phyloP scores from a whole-genome alignment of 2,113 vertebrate species.

The Passer montanus region DNA sequence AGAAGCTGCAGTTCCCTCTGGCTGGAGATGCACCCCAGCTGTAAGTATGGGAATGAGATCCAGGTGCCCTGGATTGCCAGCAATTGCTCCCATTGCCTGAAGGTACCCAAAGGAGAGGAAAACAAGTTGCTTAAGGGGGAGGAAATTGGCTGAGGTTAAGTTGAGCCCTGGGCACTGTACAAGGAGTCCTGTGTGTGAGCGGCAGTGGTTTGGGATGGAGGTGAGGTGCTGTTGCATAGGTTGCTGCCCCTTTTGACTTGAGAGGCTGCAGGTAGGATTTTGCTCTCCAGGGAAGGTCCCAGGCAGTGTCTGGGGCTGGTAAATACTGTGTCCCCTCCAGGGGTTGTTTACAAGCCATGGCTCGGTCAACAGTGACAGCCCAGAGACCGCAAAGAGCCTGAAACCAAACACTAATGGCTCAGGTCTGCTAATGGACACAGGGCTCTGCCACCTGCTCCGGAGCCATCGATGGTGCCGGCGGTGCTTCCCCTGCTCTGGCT shows the following conservation, averaged over 20 bases:
- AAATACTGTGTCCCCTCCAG: not conserved
- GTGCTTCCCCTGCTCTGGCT: not conserved
- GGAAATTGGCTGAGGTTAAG: not conserved
- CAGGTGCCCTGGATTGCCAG: not conserved
- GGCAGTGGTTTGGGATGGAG: not conserved
- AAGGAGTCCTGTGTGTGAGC: rapidly evolving
- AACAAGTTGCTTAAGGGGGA: not conserved
- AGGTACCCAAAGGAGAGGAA: not conserved
- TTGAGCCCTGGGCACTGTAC: rapidly evolving
- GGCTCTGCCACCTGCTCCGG: not conserved
- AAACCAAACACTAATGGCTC: slow-evolving; percentile 51
- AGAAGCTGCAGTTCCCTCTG: not conserved
- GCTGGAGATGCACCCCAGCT: not conserved
- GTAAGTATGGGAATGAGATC: not conserved
- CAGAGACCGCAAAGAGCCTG: not conserved
- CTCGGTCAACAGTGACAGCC: not conserved
- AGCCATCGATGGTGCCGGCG: not conserved
- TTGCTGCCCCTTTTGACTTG: rapidly evolving
- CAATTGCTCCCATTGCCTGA: not conserved
- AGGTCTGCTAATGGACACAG: slow-evolving; percentile 23
- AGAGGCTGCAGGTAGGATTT: not conserved
- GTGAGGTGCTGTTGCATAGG: not conserved
- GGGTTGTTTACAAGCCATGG: not conserved
- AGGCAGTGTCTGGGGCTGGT: not conserved
- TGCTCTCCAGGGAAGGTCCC: not conserved